A percentile compares a stretch with the other conserved stretches of the same genome.
Evolutionary conservation across 1,140 invertebrate genomes (phyloP).

Genomic region (Temnothorax longispinosus): DNA sequence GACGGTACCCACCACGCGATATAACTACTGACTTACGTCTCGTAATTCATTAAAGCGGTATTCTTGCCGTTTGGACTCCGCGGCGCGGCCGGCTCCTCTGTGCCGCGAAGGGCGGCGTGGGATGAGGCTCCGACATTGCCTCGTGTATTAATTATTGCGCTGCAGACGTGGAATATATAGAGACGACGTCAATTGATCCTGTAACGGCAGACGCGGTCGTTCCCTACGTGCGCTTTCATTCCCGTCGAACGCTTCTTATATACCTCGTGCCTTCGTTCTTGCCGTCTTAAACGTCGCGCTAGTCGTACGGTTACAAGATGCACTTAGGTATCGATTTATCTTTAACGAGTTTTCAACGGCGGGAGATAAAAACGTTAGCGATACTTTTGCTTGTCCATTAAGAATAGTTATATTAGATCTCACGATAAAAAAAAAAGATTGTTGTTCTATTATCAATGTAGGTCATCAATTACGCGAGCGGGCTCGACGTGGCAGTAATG

Average conservation of each 20-base stretch:
- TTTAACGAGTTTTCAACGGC: conserved; percentile 25
- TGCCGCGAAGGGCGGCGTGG: conserved; percentile 14
- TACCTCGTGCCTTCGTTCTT: neutral
- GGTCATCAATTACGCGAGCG: conserved; percentile 12
- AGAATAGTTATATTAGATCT: neutral
- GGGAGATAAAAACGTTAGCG: neutral
- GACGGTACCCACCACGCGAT: conserved; percentile 61
- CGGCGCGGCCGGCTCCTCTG: neutral
- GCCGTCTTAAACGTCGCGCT: neutral
- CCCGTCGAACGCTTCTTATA: neutral
- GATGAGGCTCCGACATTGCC: neutral
- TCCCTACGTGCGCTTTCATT: conserved; percentile 15
- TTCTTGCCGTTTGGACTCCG: conserved; percentile 46
- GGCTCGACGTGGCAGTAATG: neutral
- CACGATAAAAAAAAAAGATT: neutral
- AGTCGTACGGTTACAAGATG: neutral
- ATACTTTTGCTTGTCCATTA: conserved; percentile 18
- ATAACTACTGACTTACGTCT: conserved; percentile 72
- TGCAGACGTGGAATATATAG: conserved; percentile 9
- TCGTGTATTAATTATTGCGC: conserved; percentile 45
- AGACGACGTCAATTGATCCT: conserved; percentile 43
- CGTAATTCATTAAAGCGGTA: conserved; percentile 73
- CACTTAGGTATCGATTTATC: conserved; percentile 18
- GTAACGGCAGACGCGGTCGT: conserved; percentile 4
- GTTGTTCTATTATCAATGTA: neutral